Evolutionary conservation across 2,888 invertebrate genomes (phyloP).

Genomic region (Agrypnus murinus): DNA sequence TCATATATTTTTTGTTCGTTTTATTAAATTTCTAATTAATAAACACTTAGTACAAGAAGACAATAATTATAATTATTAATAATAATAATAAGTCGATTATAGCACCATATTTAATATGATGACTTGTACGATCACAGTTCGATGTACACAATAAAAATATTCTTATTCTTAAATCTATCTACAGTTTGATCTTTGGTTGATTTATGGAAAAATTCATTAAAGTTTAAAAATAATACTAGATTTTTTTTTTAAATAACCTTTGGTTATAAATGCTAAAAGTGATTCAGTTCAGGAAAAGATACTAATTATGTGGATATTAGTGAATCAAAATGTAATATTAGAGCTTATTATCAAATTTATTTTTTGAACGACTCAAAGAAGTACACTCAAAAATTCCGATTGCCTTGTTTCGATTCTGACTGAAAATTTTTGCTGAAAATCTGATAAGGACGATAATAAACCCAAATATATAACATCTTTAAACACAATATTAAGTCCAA

Average conservation of each 20-base stretch:
- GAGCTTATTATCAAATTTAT: no score
- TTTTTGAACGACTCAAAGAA: no score
- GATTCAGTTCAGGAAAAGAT: neutral
- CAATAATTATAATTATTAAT: conserved; percentile 11
- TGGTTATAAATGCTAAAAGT: neutral
- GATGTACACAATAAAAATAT: conserved; percentile 45
- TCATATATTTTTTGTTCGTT: conserved; percentile 49
- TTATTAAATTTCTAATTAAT: conserved; percentile 51
- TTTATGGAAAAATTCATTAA: conserved; percentile 5
- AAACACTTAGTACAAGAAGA: conserved; percentile 50
- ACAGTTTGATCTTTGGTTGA: neutral
- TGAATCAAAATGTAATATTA: neutral
- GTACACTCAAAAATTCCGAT: no score
- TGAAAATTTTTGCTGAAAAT: no score
- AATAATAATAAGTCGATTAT: conserved; percentile 49
- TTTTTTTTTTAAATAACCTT: neutral
- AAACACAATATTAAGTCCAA: conserved; percentile 61
- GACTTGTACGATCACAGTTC: conserved; percentile 56
- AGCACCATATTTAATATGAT: conserved; percentile 68
- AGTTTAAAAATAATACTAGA: neutral
- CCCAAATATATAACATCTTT: no score
- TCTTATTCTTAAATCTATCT: conserved; percentile 1
- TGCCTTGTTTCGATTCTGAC: no score
- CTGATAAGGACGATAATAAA: no score
- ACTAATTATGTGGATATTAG: neutral